Conservation (phyloP, 2,113 vertebrate genomes). For the Xyrauchen texanus region DNA sequence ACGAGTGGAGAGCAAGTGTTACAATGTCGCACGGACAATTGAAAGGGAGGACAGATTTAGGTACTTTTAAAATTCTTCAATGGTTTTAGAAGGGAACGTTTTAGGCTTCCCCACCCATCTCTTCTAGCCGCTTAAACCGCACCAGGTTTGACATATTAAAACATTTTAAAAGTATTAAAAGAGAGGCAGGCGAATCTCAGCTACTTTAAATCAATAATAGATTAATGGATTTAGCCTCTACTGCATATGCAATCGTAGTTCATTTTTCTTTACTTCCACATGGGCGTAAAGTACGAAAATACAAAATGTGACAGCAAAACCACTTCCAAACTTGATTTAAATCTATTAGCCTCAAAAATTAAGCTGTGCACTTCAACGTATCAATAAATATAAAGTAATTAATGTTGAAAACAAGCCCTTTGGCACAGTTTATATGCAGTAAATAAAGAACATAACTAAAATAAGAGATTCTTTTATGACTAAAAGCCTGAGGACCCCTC, state of each 20-base stretch:
- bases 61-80: slow-evolving; percentile 13
- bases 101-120: slow-evolving; percentile 7
- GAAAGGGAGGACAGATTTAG: slow-evolving; percentile 42
- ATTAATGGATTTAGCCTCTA: slow-evolving; percentile 5
- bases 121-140: not conserved
- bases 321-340: slow-evolving; percentile 37
- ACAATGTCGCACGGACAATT: slow-evolving; percentile 33
- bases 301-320: slow-evolving; percentile 3
- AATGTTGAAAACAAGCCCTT: slow-evolving; percentile 29
- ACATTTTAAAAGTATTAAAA: not conserved
- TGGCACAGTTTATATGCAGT: slow-evolving; percentile 34
- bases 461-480: not conserved
- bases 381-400: slow-evolving; percentile 37
- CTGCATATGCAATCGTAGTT: not conserved
- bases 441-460: slow-evolving; percentile 37
- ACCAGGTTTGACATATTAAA: not conserved
- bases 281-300: slow-evolving; percentile 31
- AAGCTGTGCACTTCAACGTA: slow-evolving; percentile 39
- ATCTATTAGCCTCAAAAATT: slow-evolving; percentile 18
- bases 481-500: too few species aligned
- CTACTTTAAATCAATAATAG: slow-evolving; percentile 44
- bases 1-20: slow-evolving; percentile 27
- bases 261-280: not conserved
- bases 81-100: slow-evolving; percentile 7
- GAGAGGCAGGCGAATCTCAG: not conserved